Percentiles rank a stretch among this genome's conserved stretches.
phyloP scores from a whole-genome alignment of 1,140 invertebrate genomes.

The Bombus ignitus region DNA sequence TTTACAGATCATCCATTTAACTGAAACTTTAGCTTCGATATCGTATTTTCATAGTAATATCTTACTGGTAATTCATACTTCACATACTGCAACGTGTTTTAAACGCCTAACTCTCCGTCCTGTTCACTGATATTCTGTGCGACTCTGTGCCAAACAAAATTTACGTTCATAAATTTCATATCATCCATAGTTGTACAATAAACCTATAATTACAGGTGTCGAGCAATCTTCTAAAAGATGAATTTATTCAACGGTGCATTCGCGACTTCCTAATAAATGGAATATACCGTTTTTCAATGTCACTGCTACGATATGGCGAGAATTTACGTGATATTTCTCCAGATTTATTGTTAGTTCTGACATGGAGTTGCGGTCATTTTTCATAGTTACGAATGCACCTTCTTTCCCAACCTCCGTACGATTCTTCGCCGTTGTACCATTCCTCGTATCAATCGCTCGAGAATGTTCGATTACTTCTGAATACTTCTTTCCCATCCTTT shows the following conservation, averaged over 20 bases:
- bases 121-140: not conserved
- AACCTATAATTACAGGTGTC: not conserved
- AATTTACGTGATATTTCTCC: slow-evolving; percentile 24
- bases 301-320: not conserved
- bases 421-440: not conserved
- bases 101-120: too few relatives aligned
- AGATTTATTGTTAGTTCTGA: slow-evolving; percentile 34
- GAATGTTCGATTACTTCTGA: not conserved
- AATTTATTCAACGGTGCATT: not conserved
- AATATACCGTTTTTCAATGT: slow-evolving; percentile 12
- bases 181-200: not conserved
- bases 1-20: too few relatives aligned
- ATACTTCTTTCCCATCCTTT: not conserved
- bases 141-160: too few relatives aligned
- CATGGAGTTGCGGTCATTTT: slow-evolving; percentile 9
- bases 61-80: not conserved
- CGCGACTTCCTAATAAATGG: not conserved
- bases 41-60: not conserved
- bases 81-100: too few relatives aligned
- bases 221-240: not conserved
- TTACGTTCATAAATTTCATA: too few relatives aligned
- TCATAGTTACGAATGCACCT: slow-evolving; percentile 5
- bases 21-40: not conserved
- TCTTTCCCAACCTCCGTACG: not conserved
- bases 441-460: slow-evolving; percentile 21